phyloP scores from a whole-genome alignment of 1,140 invertebrate species.

The Platyscapa corneri region DNA sequence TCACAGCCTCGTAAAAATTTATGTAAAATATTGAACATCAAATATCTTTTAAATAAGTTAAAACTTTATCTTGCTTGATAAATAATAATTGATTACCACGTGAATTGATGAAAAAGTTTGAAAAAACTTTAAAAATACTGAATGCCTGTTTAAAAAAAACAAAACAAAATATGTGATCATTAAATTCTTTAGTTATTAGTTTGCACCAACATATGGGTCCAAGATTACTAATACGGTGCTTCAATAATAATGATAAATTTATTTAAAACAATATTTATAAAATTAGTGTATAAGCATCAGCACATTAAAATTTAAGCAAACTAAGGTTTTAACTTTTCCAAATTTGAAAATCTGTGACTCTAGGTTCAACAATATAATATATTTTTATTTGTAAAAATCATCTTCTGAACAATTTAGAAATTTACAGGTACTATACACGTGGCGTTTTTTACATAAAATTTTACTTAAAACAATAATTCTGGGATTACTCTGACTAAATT shows the following conservation, averaged over 20 bases:
- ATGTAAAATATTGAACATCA: slow-evolving; percentile 45
- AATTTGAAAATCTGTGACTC: not conserved
- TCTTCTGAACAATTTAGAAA: not conserved
- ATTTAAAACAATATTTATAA: not conserved
- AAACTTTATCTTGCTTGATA: not conserved
- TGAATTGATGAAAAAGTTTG: not conserved
- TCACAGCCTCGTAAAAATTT: slow-evolving; percentile 57
- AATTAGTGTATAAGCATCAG: not conserved
- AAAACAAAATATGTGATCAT: slow-evolving; percentile 9
- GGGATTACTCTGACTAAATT: not conserved
- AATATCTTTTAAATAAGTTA: slow-evolving; percentile 8
- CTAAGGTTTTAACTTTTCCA: not conserved
- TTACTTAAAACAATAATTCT: not conserved
- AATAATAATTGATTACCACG: not conserved
- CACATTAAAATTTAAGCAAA: not conserved
- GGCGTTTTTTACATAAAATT: slow-evolving; percentile 2
- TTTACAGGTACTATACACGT: not conserved
- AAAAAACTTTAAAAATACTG: not conserved
- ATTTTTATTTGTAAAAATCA: slow-evolving; percentile 12
- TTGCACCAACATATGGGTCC: slow-evolving; percentile 36
- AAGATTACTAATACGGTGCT: slow-evolving; percentile 27
- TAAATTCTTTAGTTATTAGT: slow-evolving; percentile 32
- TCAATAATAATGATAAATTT: not conserved
- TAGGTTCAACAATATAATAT: not conserved
- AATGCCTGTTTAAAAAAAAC: not conserved